Conservation (phyloP, 2,113 vertebrate genomes). For the Polyodon spathula region DNA sequence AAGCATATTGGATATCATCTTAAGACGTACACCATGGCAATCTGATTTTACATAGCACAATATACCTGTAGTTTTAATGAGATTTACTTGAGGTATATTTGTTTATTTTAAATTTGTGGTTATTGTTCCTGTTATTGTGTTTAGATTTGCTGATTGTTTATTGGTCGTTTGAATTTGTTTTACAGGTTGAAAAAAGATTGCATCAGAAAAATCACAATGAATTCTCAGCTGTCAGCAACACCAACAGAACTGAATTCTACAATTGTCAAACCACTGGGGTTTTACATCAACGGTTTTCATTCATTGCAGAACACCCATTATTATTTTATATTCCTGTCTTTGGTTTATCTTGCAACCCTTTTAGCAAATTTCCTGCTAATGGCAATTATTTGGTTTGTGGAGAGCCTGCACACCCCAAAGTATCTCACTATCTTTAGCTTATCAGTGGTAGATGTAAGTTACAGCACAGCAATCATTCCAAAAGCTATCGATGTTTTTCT, state of each 20-base stretch:
- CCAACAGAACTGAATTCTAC: not conserved
- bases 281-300: not conserved
- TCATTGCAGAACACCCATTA: not conserved
- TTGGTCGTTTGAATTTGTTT: too few relatives aligned
- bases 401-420: not conserved
- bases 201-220: not conserved
- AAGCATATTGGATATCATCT: too few relatives aligned
- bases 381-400: not conserved
- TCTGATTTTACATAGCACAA: too few relatives aligned
- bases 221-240: not conserved
- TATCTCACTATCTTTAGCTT: not conserved
- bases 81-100: too few relatives aligned
- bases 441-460: not conserved
- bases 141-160: too few relatives aligned
- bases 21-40: too few relatives aligned
- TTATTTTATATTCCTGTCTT: slow-evolving; percentile 1
- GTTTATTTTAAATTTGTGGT: too few relatives aligned
- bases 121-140: too few relatives aligned
- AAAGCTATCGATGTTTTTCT: not conserved
- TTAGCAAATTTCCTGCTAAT: not conserved
- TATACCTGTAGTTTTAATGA: too few relatives aligned
- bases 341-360: not conserved
- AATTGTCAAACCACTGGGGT: not conserved
- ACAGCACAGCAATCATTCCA: slow-evolving; percentile 3
- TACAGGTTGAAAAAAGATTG: too few relatives aligned